Base-by-base conservation (phyloP, 2,888 invertebrate genomes). In the Herminia tarsipennalis region DNA sequence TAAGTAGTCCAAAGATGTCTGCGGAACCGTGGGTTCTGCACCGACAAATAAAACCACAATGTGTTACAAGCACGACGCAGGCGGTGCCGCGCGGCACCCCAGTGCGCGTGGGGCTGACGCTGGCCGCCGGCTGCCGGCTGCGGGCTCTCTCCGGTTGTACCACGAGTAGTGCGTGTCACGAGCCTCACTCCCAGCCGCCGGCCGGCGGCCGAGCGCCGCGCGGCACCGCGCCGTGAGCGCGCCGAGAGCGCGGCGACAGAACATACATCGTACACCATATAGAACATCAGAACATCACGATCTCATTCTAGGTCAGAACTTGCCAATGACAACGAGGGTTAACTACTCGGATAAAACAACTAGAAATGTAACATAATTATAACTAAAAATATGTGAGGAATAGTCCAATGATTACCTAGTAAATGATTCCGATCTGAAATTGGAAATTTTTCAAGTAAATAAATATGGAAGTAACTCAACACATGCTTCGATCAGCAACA, bases 371-470 rank as follows among this genome's bases (percentile, higher is more conserved):
- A 75, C 70, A 68, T 73, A 61, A 64, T 57, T 47, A 66, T 70
- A 81, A 78, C 73, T 69, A 73, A 78, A 68, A 63, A 56, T 59
- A 80, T 74, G 79, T 75, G 81, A 56, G 78, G 73, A 77, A 81
- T 72, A 81, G 72, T 79, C 72, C 79, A 83, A 83, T 82, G 83
- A 82, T 92, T 92, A 92, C 92, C 92, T 89, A 91, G 83, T 86
- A 88, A 87, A 91, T 92, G 92, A 91, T 88, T 91, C 92, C 92
- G 92, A 92, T 92, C 92, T 92, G 92, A 91, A 92, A 92, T 83
- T 88, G 87, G 87, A 88, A 90, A 91, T 80, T 73, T 59, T 70
- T 72, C 66, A 83, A 87, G 86, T 88, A 75, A 88, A 88, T 87
- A 78, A 29, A 68, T 66, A 76, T 62, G 72, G 62, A 65, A 45